Base-by-base conservation (phyloP, 2,113 vertebrate species). In the Bubo blakistoni region DNA sequence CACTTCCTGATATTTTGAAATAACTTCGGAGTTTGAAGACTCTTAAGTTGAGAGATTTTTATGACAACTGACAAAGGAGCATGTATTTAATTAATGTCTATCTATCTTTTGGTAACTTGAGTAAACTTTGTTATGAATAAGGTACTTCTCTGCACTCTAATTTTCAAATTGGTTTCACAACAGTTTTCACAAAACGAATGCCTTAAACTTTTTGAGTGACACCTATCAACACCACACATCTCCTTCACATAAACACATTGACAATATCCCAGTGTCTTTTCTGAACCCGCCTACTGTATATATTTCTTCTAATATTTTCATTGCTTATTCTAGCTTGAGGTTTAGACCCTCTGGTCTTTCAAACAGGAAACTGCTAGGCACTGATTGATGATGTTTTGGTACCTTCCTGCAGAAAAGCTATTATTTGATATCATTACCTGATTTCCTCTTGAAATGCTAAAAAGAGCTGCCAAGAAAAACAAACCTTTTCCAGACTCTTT, bases 1-100 rank as follows among this genome's bases (percentile, higher is more conserved):
- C 87, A 11, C 63, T 97, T 95, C 81, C 78, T 84, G 47, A 7
- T 95, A 82, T 87, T 95, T 40, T 76, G 24, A 87, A 96, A 40
- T 82, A 82, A 38, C 69, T 92, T 72, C 2, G 1, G 74, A 94
- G 71, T 69, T 82, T 71, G 59, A 78, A 94, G 77, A 84, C n/a
- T 89, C 38, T 1, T 20, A 84, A 78, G 49, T 57, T 44, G 42
- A 86, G 51, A 84, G 65, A 76, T 67, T 91, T 76, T 94, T 72
- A 1, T 57, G 87, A 57, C 42, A 76, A 74, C 51, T 94, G 96
- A 72, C 47, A 87, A 92, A 94, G n/a, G 7, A 90, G 19, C 13
- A n/a, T n/a, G 40, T 13, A 20, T 94, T 85, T 86, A 86, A 94
- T 91, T 78, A 81, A 63, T 5, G 26, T 44, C 58, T 73, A 32